Conservation (phyloP, 2,888 invertebrate species). For the Archips xylosteana region DNA sequence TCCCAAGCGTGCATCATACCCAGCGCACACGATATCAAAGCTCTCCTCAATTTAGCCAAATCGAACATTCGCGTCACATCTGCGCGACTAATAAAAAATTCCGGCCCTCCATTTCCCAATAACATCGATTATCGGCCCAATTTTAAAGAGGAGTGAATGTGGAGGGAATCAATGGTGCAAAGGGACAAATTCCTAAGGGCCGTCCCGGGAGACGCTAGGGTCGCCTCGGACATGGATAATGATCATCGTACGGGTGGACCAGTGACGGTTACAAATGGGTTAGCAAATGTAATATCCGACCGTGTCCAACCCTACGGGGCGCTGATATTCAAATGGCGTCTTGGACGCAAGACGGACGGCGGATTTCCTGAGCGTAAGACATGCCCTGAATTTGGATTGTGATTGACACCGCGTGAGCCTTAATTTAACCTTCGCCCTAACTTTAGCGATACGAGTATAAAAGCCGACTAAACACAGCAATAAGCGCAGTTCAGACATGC, state of each 20-base stretch:
- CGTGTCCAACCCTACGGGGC: constrained; percentile 63
- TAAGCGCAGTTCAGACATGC: neutral
- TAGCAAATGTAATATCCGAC: constrained; percentile 84
- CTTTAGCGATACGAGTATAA: too few relatives aligned
- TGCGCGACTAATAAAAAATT: constrained; percentile 56
- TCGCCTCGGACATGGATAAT: constrained; percentile 76
- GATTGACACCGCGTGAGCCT: constrained; percentile 23
- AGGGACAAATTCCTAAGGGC: constrained; percentile 71
- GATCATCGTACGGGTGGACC: constrained; percentile 69
- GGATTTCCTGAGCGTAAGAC: constrained; percentile 65
- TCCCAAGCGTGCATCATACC: constrained; percentile 2
- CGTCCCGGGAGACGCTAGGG: constrained; percentile 64
- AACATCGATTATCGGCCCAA: constrained; percentile 75
- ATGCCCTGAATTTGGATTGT: constrained; percentile 34
- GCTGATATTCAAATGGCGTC: constrained; percentile 74
- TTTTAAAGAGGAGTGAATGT: constrained; percentile 74
- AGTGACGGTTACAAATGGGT: constrained; percentile 83
- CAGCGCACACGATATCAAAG: constrained; percentile 7
- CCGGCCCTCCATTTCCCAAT: constrained; percentile 60
- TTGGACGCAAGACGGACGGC: constrained; percentile 56
- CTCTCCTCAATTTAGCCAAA: constrained; percentile 37
- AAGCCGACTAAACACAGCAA: neutral
- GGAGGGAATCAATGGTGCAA: constrained; percentile 74
- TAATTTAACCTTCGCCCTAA: neutral
- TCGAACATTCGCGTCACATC: constrained; percentile 50